phyloP scores from a whole-genome alignment of 2,888 invertebrate species.

The Cecidostiba fungosa region DNA sequence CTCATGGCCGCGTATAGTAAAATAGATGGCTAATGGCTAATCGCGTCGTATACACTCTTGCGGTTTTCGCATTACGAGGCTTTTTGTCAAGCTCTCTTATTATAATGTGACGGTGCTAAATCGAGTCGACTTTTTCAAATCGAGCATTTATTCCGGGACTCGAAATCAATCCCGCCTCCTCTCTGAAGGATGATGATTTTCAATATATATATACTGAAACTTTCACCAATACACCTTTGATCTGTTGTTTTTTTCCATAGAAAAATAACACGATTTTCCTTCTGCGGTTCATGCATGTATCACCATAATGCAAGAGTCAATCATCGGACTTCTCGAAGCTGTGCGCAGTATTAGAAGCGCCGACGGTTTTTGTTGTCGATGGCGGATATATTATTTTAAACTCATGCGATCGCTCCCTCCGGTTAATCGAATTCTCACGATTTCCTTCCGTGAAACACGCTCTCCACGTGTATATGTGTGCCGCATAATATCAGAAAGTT shows the following conservation, averaged over 20 bases:
- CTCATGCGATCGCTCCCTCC: neutral
- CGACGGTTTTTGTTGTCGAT: neutral
- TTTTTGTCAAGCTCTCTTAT: neutral
- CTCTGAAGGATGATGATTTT: neutral
- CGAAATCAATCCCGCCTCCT: too few relatives aligned
- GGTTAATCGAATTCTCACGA: slow-evolving; percentile 51
- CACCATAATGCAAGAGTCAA: neutral
- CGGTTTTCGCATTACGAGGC: neutral
- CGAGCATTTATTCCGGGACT: too few relatives aligned
- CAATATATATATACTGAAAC: neutral
- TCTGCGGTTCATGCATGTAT: neutral
- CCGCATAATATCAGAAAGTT: slow-evolving; percentile 2
- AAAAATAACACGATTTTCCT: neutral
- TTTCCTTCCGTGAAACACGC: slow-evolving; percentile 40
- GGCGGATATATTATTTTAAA: slow-evolving; percentile 18
- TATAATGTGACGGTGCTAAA: neutral
- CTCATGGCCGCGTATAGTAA: neutral
- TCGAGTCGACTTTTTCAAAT: neutral
- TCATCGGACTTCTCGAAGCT: neutral
- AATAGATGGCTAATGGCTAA: neutral
- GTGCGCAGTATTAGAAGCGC: neutral
- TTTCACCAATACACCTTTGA: neutral
- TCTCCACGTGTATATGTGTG: neutral
- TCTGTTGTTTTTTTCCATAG: neutral
- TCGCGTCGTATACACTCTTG: neutral